phyloP scores from a whole-genome alignment of 35 echinoderm and acorn worm genomes.

The Patiria miniata region DNA sequence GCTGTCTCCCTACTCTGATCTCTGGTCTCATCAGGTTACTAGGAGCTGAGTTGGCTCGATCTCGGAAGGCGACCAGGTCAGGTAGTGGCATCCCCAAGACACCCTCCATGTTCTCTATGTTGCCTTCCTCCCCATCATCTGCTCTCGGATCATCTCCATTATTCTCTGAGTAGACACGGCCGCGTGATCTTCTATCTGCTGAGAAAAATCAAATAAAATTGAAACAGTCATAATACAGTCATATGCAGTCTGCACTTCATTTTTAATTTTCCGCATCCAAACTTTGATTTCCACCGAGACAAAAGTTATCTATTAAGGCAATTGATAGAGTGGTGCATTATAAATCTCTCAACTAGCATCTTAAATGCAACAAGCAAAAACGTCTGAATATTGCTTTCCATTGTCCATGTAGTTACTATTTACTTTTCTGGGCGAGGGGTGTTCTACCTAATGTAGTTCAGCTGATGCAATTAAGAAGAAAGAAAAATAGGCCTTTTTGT shows the following conservation, averaged over 20 bases:
- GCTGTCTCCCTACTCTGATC: constrained; percentile 54
- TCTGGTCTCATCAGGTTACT: constrained; percentile 41
- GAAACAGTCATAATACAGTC: neutral
- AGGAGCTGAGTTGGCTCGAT: constrained; percentile 70
- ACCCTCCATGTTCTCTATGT: neutral
- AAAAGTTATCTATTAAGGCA: too few relatives aligned
- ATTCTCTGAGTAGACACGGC: constrained; percentile 58
- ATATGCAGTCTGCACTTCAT: neutral
- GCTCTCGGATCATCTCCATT: constrained; percentile 34
- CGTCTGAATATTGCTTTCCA: too few relatives aligned
- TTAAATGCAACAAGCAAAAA: too few relatives aligned
- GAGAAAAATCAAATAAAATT: neutral
- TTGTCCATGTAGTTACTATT: too few relatives aligned
- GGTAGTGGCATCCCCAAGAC: constrained; percentile 36
- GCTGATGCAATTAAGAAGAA: too few relatives aligned
- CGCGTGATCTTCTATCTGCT: constrained; percentile 28
- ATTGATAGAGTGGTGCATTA: too few relatives aligned
- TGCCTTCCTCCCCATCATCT: constrained; percentile 29
- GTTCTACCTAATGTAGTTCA: too few relatives aligned
- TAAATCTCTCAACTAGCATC: too few relatives aligned
- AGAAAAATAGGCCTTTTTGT: too few relatives aligned
- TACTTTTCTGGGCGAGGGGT: too few relatives aligned
- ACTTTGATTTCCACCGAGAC: too few relatives aligned
- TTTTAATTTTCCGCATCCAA: too few relatives aligned
- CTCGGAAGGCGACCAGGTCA: constrained; percentile 64